Percentiles rank a stretch among this genome's conserved stretches.
Evolutionary conservation across 2,888 invertebrate genomes (phyloP).

Genomic region (Heliconius hortense): DNA sequence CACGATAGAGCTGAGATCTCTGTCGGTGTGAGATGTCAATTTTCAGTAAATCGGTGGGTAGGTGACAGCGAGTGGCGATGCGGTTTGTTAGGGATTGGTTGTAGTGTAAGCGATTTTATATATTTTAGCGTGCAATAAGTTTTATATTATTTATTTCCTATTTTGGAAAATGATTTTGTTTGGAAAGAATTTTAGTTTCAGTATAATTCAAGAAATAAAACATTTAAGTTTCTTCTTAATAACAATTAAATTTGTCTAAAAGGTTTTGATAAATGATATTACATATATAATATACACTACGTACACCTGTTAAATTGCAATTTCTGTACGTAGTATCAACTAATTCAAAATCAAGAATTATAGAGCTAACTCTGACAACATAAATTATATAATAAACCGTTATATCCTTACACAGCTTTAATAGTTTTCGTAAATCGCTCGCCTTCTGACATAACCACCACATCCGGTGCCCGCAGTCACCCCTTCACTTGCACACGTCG

Average conservation of each 20-base stretch:
- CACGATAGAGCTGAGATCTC: constrained; percentile 52
- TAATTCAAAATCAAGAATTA: background rate
- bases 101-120: constrained; percentile 29
- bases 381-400: background rate
- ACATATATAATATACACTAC: too few species aligned
- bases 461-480: constrained; percentile 49
- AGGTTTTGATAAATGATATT: too few species aligned
- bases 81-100: constrained; percentile 44
- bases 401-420: background rate
- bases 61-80: constrained; percentile 59
- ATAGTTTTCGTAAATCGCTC: constrained; percentile 33
- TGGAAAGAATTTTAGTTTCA: background rate
- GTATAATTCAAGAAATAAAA: background rate
- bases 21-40: constrained; percentile 60
- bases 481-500: constrained; percentile 52
- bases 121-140: background rate
- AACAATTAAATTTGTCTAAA: background rate
- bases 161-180: too few species aligned
- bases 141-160: too few species aligned
- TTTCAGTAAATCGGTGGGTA: constrained; percentile 64
- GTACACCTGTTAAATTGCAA: background rate
- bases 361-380: background rate
- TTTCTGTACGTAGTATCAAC: background rate
- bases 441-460: constrained; percentile 29
- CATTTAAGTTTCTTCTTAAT: background rate